Evolutionary conservation across 2,113 vertebrate species (phyloP).

Genomic region (Hippopotamus amphibius): DNA sequence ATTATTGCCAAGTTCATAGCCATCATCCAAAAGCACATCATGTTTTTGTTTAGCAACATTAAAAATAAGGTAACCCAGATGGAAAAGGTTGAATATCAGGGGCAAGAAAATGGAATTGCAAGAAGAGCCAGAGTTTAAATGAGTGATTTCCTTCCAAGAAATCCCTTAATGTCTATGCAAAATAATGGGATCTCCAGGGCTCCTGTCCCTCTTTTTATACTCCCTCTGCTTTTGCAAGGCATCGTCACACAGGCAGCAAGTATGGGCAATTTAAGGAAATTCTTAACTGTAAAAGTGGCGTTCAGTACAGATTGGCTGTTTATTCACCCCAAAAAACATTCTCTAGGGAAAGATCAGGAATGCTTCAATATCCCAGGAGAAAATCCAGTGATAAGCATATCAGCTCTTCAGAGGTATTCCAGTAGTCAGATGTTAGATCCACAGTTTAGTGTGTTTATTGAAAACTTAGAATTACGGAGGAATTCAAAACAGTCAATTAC

Average conservation of each 20-base stretch:
- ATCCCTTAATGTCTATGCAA: not conserved
- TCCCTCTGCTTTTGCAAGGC: not conserved
- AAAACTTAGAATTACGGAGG: not conserved
- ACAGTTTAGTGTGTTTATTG: not conserved
- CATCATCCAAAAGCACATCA: not conserved
- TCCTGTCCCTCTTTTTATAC: not conserved
- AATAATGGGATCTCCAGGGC: not conserved
- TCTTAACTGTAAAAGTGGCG: not conserved
- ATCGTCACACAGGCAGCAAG: not conserved
- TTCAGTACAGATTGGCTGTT: not conserved
- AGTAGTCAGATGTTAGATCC: not conserved
- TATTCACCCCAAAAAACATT: not conserved
- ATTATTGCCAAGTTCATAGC: not conserved
- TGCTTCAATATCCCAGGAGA: not conserved
- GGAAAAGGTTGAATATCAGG: not conserved
- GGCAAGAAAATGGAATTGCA: not conserved
- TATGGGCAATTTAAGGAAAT: not conserved
- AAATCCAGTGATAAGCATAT: not conserved
- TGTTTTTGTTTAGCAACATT: not conserved
- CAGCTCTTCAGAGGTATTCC: not conserved
- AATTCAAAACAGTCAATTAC: not conserved
- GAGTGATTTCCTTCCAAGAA: not conserved
- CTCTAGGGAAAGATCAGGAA: not conserved
- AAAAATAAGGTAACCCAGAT: not conserved
- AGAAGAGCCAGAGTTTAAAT: not conserved